Evolutionary conservation across 2,797 vertebrate genomes (phyloP).

Genomic region (Oryzias sinensis): DNA sequence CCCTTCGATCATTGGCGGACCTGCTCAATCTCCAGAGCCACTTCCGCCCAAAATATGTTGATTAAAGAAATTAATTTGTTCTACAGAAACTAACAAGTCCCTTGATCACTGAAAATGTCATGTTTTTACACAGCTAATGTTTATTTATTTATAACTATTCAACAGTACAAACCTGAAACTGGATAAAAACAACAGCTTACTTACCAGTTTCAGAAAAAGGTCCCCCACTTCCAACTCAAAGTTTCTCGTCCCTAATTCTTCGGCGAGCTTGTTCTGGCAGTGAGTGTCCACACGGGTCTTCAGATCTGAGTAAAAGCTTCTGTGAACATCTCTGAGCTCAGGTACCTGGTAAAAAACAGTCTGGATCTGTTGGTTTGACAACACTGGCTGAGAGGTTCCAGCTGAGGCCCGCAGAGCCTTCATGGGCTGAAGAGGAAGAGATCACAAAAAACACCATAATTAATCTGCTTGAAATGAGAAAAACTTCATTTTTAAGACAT

Average conservation of each 20-base stretch:
- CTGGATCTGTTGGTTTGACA: slow-evolving; percentile 73
- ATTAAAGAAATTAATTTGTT: too few relatives aligned
- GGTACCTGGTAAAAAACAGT: slow-evolving; percentile 81
- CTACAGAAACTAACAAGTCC: too few relatives aligned
- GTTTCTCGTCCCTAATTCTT: slow-evolving; percentile 4
- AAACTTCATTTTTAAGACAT: rapidly evolving
- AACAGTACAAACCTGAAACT: background rate
- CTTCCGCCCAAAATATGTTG: too few relatives aligned
- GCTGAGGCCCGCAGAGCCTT: slow-evolving; percentile 78
- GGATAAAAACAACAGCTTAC: background rate
- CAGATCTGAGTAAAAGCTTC: slow-evolving; percentile 64
- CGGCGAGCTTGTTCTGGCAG: background rate
- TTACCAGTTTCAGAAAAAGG: slow-evolving; percentile 76
- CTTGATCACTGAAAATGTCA: too few relatives aligned
- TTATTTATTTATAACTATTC: too few relatives aligned
- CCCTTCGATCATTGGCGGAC: too few relatives aligned
- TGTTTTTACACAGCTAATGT: too few relatives aligned
- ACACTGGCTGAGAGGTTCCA: slow-evolving; percentile 78
- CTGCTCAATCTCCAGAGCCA: too few relatives aligned
- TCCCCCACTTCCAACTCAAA: slow-evolving; percentile 70
- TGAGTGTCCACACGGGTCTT: slow-evolving; percentile 47
- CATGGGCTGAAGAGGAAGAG: slow-evolving; percentile 65
- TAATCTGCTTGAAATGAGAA: too few relatives aligned
- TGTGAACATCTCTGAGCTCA: slow-evolving; percentile 75
- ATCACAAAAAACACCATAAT: background rate